These are phyloP conservation scores for Distichodus sexfasciatus DNA, from an alignment of 2,797 vertebrate species.

Conservation along the genomic window DNA sequence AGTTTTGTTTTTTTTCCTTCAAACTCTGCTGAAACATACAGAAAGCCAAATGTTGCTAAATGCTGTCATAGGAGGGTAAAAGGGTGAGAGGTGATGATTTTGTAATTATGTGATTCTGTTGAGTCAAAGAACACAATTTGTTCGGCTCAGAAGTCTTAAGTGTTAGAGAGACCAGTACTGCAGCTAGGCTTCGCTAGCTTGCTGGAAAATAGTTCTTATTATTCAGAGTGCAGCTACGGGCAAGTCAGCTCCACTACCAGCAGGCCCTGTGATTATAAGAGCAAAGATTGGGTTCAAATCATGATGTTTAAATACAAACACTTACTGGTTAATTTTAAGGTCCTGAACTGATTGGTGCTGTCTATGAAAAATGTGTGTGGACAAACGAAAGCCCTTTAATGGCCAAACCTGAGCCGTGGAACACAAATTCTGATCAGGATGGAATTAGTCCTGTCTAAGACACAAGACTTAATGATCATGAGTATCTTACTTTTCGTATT, in stretches of 20 bases:
- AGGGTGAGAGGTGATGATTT: neutral
- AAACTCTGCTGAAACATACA: neutral
- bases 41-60: neutral
- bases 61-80: no score
- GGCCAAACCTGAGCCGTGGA: neutral
- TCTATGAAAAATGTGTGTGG: neutral
- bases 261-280: neutral
- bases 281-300: neutral
- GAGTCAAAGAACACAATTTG: neutral
- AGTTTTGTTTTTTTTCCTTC: neutral
- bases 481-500: neutral
- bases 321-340: neutral
- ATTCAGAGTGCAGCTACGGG: neutral
- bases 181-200: neutral
- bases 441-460: neutral
- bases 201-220: neutral
- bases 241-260: neutral
- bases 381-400: neutral
- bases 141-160: slow-evolving; percentile 9
- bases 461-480: neutral
- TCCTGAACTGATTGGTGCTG: neutral
- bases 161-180: neutral
- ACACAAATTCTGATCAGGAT: neutral
- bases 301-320: neutral
- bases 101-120: neutral